These are phyloP conservation scores for Gryon sp. DNA, from an alignment of 1,140 invertebrate species.

Conservation along the genomic window DNA sequence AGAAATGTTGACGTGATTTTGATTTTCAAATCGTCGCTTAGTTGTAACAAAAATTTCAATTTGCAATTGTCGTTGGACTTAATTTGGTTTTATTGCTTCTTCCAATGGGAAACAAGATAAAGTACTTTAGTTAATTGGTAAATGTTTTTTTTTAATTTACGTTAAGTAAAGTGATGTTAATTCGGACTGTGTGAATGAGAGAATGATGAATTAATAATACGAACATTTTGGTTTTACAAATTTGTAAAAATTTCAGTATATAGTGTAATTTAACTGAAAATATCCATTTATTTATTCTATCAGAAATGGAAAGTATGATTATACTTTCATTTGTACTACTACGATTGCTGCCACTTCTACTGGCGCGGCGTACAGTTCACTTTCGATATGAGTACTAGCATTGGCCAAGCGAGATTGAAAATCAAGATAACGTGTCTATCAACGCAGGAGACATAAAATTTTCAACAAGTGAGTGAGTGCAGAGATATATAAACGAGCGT, in stretches of 20 bases:
- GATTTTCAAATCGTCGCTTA: too few relatives aligned
- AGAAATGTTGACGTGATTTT: too few relatives aligned
- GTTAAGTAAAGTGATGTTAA: too few relatives aligned
- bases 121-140: too few relatives aligned
- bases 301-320: conserved; percentile 53
- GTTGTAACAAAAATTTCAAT: too few relatives aligned
- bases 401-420: conserved; percentile 40
- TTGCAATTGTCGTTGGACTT: too few relatives aligned
- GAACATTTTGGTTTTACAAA: conserved; percentile 14
- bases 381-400: conserved; percentile 29
- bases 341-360: conserved; percentile 16
- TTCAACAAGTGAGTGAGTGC: conserved; percentile 20
- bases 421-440: conserved; percentile 32
- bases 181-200: too few relatives aligned
- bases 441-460: conserved; percentile 22
- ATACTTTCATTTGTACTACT: conserved; percentile 50
- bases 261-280: conserved; percentile 26
- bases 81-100: neutral
- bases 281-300: conserved; percentile 39
- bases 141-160: too few relatives aligned
- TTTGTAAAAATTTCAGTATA: neutral
- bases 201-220: too few relatives aligned
- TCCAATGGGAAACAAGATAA: conserved; percentile 6
- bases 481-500: neutral
- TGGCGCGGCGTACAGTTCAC: conserved; percentile 8